phyloP scores from a whole-genome alignment of 1,140 invertebrate genomes.

The Apis cerana region DNA sequence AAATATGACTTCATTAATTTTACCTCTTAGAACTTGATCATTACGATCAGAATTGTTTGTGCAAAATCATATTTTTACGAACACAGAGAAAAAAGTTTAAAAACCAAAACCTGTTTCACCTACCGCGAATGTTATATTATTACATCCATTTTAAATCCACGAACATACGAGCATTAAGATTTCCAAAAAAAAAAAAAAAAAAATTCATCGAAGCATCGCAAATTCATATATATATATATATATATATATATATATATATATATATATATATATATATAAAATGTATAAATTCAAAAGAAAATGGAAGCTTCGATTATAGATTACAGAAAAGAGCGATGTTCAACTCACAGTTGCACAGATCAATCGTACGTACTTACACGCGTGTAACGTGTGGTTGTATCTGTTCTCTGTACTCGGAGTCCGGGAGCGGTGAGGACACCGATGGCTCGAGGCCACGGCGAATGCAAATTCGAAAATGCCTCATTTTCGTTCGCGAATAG shows the following conservation, averaged over 20 bases:
- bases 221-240: too few relatives aligned
- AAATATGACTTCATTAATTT: too few relatives aligned
- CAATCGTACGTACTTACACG: background rate
- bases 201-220: background rate
- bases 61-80: too few relatives aligned
- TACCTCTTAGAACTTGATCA: too few relatives aligned
- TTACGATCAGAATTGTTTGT: too few relatives aligned
- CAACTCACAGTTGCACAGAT: background rate
- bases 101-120: too few relatives aligned
- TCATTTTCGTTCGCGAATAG: conserved; percentile 47
- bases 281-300: conserved; percentile 32
- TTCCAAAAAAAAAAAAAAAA: too few relatives aligned
- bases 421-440: conserved; percentile 27
- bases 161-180: too few relatives aligned
- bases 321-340: background rate
- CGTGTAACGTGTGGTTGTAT: background rate
- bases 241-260: too few relatives aligned
- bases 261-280: background rate
- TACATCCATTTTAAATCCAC: too few relatives aligned
- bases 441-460: conserved; percentile 19
- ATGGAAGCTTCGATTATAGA: background rate
- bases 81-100: too few relatives aligned
- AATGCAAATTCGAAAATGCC: conserved; percentile 48
- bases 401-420: background rate
- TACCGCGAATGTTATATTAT: too few relatives aligned